Evolutionary conservation across 2,797 vertebrate genomes (phyloP).

Genomic region (Cynopterus sphinx): DNA sequence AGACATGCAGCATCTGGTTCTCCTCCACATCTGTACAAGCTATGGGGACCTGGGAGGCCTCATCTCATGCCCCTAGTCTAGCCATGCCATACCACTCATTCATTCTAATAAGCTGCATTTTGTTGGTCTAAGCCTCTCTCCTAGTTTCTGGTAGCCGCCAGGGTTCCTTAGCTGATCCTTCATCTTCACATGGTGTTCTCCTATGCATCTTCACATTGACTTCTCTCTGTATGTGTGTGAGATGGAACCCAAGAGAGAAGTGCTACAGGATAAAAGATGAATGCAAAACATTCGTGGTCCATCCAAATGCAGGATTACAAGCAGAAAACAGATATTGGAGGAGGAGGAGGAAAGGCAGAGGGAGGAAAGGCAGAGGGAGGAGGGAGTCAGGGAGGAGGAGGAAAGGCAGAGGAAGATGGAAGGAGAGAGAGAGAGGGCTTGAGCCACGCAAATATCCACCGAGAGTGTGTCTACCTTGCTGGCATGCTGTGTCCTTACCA

Average conservation of each 20-base stretch:
- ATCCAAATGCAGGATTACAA: neutral
- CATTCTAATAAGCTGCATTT: neutral
- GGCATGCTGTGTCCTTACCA: neutral
- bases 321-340: neutral
- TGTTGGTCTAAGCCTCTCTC: neutral
- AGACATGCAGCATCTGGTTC: neutral
- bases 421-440: neutral
- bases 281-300: neutral
- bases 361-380: too few species aligned
- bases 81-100: neutral
- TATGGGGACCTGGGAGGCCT: neutral
- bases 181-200: accelerated
- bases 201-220: accelerated
- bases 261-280: neutral
- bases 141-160: neutral
- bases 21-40: too few species aligned
- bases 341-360: too few species aligned
- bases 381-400: too few species aligned
- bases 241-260: neutral
- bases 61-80: neutral
- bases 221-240: neutral
- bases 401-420: too few species aligned
- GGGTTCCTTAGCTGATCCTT: neutral
- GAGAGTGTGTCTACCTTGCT: accelerated
- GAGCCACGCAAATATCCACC: neutral